A percentile compares a stretch with the other conserved stretches of the same genome.
Conservation (phyloP, 2,888 invertebrate genomes). For the Sphinx pinastri region DNA sequence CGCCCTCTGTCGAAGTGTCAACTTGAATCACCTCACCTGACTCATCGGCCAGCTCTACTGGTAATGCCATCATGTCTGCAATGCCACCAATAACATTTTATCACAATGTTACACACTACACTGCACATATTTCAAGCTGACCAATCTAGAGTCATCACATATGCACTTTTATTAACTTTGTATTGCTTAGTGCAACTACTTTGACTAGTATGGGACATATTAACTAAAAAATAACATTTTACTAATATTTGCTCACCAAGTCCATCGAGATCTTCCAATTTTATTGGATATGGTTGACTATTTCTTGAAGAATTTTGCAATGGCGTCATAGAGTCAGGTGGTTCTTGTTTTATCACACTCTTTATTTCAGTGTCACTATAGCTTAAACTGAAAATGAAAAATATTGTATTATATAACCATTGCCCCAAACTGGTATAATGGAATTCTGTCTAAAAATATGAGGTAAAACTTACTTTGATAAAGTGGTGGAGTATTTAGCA, state of each 20-base stretch:
- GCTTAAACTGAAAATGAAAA: conserved; percentile 50
- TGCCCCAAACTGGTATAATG: not conserved
- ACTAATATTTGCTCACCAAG: conserved; percentile 61
- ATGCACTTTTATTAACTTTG: not conserved
- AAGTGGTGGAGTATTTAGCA: conserved; percentile 53
- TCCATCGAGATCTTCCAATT: conserved; percentile 78
- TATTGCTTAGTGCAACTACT: not conserved
- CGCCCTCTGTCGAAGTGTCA: conserved; percentile 52
- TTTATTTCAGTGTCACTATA: conserved; percentile 62
- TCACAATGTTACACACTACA: not conserved
- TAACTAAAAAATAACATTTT: not conserved
- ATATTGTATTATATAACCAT: conserved; percentile 4
- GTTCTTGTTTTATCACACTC: conserved; percentile 69
- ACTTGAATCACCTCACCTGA: conserved; percentile 67
- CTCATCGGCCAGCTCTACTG: conserved; percentile 88
- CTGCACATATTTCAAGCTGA: not conserved
- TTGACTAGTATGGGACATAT: not conserved
- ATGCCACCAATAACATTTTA: conserved; percentile 22
- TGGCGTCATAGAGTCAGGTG: conserved; percentile 53
- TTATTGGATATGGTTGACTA: conserved; percentile 72
- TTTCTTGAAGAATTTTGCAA: conserved; percentile 55
- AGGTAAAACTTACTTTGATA: conserved; percentile 56
- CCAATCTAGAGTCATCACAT: not conserved
- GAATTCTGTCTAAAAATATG: not conserved
- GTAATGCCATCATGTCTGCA: conserved; percentile 90